Evolutionary conservation across 2,113 vertebrate species (phyloP).

Genomic region (Rhinopomastus cyanomelas): DNA sequence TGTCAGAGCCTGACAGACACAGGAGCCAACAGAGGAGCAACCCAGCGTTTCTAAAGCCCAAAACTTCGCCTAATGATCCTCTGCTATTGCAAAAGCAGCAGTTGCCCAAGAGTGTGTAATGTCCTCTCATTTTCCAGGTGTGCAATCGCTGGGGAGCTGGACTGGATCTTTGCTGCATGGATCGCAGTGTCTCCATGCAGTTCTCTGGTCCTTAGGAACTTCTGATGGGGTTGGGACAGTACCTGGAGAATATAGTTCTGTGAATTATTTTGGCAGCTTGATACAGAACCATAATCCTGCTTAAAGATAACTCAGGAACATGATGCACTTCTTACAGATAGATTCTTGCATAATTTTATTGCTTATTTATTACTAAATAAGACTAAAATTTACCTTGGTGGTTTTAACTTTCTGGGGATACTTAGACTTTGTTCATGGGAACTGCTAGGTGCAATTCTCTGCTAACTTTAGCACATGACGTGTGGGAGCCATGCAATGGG

Average conservation of each 20-base stretch:
- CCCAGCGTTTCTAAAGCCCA: neutral
- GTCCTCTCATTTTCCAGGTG: neutral
- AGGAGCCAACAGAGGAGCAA: neutral
- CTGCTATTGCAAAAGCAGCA: neutral
- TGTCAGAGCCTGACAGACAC: neutral
- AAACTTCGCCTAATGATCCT: neutral
- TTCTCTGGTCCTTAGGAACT: neutral
- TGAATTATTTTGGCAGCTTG: neutral
- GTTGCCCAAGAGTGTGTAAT: neutral
- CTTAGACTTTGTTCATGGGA: neutral
- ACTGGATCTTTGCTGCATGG: rapidly evolving
- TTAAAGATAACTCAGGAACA: neutral
- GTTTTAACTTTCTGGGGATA: neutral
- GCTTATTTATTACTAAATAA: neutral
- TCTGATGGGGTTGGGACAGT: neutral
- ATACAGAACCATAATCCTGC: neutral
- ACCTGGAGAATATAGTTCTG: neutral
- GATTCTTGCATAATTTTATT: neutral
- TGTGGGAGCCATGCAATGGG: neutral
- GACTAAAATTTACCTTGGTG: neutral
- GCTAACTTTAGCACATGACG: neutral
- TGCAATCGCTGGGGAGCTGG: neutral
- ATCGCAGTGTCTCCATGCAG: too few species aligned
- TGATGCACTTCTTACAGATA: neutral
- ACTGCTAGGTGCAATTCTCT: neutral